Evolutionary conservation across 2,797 vertebrate species (phyloP).

Genomic region (Catamblyrhynchus diadema): DNA sequence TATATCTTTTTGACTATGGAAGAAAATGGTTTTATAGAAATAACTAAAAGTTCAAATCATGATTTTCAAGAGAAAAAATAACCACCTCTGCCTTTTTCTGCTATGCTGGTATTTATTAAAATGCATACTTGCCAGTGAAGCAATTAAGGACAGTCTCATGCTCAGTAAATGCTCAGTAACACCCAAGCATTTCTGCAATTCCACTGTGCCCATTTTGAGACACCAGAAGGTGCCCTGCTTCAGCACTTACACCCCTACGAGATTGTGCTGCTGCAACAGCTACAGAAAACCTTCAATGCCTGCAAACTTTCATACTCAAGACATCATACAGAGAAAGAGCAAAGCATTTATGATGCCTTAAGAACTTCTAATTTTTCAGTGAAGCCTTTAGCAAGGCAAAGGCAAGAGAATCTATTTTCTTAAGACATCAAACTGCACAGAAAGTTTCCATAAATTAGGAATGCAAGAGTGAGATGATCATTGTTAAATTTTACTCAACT

Average conservation of each 20-base stretch:
- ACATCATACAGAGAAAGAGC: neutral
- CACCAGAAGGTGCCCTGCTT: neutral
- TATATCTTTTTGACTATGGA: neutral
- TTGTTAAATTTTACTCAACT: neutral
- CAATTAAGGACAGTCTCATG: neutral
- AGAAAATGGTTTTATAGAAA: neutral
- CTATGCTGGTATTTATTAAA: neutral
- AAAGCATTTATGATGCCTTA: neutral
- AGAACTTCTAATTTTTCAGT: neutral
- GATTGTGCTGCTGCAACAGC: neutral
- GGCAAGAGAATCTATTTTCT: neutral
- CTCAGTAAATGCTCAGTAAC: neutral
- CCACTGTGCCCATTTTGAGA: neutral
- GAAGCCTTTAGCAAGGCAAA: neutral
- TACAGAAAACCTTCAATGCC: neutral
- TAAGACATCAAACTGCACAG: neutral
- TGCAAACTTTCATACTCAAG: neutral
- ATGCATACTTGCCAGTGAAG: neutral
- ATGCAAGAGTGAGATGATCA: rapidly evolving
- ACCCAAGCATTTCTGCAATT: neutral
- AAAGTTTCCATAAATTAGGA: neutral
- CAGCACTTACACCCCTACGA: rapidly evolving
- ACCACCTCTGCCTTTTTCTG: neutral
- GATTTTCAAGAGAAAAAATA: neutral
- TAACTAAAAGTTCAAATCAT: neutral